These are phyloP conservation scores for Marmota flaviventris DNA, from an alignment of 2,113 vertebrate species.

Conservation along the genomic window DNA sequence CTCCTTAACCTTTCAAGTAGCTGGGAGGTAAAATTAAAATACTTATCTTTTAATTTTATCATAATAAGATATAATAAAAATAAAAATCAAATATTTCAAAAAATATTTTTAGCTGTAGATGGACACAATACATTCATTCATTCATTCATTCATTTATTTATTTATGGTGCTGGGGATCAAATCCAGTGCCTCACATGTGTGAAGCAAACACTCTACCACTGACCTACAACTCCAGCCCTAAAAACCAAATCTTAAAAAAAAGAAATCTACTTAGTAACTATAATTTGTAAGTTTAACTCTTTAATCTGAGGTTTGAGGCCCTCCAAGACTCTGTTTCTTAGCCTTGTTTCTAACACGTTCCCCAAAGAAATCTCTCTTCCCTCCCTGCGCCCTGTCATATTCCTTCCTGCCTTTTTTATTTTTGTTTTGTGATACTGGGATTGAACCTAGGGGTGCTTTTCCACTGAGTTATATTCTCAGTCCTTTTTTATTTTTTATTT, in stretches of 20 bases:
- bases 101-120: too few relatives aligned
- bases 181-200: too few relatives aligned
- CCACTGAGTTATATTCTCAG: too few relatives aligned
- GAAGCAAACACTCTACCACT: too few relatives aligned
- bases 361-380: neutral
- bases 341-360: constrained; percentile 16
- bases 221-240: too few relatives aligned
- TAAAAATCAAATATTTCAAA: neutral
- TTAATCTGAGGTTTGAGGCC: neutral
- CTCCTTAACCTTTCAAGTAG: too few relatives aligned
- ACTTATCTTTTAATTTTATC: neutral
- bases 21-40: neutral
- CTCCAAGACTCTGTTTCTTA: neutral
- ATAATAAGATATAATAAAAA: constrained; percentile 33
- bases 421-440: neutral
- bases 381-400: neutral
- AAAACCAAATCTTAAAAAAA: too few relatives aligned
- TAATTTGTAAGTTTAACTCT: neutral
- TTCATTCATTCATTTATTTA: too few relatives aligned
- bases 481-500: too few relatives aligned
- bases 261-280: neutral
- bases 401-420: neutral
- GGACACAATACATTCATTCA: too few relatives aligned
- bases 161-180: too few relatives aligned
- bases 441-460: neutral